These are phyloP conservation scores for Pollenia angustigena DNA, from an alignment of 2,888 invertebrate species.

Conservation along the genomic window DNA sequence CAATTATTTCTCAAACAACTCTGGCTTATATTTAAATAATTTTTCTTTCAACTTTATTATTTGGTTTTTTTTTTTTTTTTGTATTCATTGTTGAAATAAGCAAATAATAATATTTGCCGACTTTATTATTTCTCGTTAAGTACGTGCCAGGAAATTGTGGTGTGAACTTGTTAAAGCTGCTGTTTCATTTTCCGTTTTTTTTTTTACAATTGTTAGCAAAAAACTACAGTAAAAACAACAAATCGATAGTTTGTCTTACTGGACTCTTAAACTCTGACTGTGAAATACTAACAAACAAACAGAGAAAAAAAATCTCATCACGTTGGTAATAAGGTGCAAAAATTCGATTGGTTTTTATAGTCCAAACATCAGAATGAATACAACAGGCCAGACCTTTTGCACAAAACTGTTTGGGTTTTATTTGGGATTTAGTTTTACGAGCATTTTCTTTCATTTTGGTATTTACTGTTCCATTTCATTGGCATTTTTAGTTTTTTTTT, in stretches of 20 bases:
- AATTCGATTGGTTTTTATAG: conserved; percentile 62
- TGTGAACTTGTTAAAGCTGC: conserved; percentile 76
- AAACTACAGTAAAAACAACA: not conserved
- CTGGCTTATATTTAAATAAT: not conserved
- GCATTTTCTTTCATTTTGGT: not conserved
- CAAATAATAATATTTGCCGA: conserved; percentile 69
- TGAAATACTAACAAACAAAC: conserved; percentile 43
- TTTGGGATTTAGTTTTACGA: conserved; percentile 20
- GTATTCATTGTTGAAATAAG: conserved; percentile 49
- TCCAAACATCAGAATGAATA: conserved; percentile 28
- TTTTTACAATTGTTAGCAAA: conserved; percentile 36
- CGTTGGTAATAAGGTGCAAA: conserved; percentile 70
- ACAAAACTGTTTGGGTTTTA: conserved; percentile 6
- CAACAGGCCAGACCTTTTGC: conserved; percentile 9
- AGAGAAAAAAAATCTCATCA: conserved; percentile 61
- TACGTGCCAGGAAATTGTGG: conserved; percentile 78
- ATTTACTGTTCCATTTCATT: not conserved
- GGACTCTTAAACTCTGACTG: conserved; percentile 17
- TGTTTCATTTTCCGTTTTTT: conserved; percentile 42
- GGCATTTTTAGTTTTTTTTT: conserved; percentile 8
- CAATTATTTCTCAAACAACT: conserved; percentile 45
- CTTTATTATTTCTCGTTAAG: conserved; percentile 72
- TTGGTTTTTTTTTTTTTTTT: not conserved
- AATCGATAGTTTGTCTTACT: conserved; percentile 21
- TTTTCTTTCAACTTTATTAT: not conserved